Conservation (phyloP, 30 jellyfish, hydroid and myxozoan genomes). For the Aurelia sp. region DNA sequence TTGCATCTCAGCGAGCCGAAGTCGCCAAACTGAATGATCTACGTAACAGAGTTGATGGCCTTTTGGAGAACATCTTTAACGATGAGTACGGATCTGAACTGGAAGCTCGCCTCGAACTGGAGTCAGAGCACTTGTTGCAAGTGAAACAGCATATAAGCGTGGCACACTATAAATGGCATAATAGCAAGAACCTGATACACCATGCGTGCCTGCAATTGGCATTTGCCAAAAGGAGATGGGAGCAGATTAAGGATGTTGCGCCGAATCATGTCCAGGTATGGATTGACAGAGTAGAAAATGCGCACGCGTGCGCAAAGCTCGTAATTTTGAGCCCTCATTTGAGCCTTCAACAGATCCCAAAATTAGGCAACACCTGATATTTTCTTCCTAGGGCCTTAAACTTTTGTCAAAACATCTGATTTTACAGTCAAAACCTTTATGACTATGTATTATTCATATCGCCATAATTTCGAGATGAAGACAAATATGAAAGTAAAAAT, state of each 20-base stretch:
- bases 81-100: constrained; percentile 92
- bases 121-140: constrained; percentile 78
- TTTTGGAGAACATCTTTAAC: constrained; percentile 81
- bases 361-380: too few relatives aligned
- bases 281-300: not conserved
- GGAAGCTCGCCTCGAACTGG: constrained; percentile 86
- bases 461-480: too few relatives aligned
- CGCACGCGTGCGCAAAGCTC: too few relatives aligned
- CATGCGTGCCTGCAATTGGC: constrained; percentile 91
- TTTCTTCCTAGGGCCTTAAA: too few relatives aligned
- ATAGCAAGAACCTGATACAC: constrained; percentile 67
- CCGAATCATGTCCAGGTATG: constrained; percentile 54
- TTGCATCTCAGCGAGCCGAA: constrained; percentile 24
- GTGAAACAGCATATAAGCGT: constrained; percentile 75
- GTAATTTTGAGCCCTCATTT: too few relatives aligned
- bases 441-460: too few relatives aligned
- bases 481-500: too few relatives aligned
- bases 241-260: constrained; percentile 64
- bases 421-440: too few relatives aligned
- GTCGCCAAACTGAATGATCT: constrained; percentile 45
- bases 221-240: constrained; percentile 81
- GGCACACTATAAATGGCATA: constrained; percentile 86
- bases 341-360: too few relatives aligned
- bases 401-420: too few relatives aligned
- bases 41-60: constrained; percentile 77